A percentile compares a stretch with the other conserved stretches of the same genome.
These are phyloP conservation scores for Herpailurus yagouaroundi DNA, from an alignment of 2,113 vertebrate genomes.

Conservation along the genomic window DNA sequence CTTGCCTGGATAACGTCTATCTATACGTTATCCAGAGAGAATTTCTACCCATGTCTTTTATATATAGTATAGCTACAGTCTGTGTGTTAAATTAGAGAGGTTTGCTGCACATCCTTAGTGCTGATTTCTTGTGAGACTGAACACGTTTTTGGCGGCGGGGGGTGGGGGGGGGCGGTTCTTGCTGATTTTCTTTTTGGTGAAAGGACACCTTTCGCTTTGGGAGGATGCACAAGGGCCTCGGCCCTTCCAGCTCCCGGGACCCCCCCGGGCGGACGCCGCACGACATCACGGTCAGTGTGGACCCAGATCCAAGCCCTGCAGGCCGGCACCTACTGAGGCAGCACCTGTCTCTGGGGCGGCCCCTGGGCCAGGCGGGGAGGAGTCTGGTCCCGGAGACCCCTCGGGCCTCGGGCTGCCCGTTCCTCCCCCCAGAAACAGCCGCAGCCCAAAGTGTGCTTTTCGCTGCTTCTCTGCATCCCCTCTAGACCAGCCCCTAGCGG, in stretches of 20 bases:
- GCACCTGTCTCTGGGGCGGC: conserved; percentile 5
- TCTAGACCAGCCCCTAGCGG: neutral
- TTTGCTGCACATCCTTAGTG: neutral
- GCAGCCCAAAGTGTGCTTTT: conserved; percentile 32
- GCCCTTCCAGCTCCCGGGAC: neutral
- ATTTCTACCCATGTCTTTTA: no score
- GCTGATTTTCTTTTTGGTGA: neutral
- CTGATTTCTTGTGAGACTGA: neutral
- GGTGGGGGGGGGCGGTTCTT: no score
- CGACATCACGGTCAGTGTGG: conserved; percentile 39
- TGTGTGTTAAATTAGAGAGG: neutral
- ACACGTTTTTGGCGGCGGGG: no score
- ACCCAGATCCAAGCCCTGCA: conserved; percentile 63
- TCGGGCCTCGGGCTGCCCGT: neutral
- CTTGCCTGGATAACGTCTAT: neutral
- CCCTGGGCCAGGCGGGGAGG: neutral
- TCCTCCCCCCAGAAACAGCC: neutral
- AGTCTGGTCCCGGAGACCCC: conserved; percentile 16
- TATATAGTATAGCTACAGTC: no score
- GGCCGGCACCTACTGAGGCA: neutral
- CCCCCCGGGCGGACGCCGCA: neutral
- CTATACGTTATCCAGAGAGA: neutral
- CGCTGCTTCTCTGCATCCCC: neutral
- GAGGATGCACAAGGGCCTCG: neutral
- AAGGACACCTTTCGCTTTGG: neutral